phyloP scores from a whole-genome alignment of 2,797 vertebrate species.

The Yasuhikotakia modesta region DNA sequence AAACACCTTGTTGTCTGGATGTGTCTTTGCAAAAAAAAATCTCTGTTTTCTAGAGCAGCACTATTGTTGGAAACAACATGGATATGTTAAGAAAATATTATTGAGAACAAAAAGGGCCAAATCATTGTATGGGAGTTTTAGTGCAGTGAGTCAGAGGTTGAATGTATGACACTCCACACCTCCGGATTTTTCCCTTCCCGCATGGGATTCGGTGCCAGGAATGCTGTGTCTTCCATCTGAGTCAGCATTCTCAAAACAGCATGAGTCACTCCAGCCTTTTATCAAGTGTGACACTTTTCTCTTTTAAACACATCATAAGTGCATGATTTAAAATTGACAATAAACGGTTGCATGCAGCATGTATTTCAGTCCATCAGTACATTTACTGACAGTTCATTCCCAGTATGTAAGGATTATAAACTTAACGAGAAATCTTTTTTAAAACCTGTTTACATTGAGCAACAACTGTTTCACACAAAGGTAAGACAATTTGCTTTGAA shows the following conservation, averaged over 20 bases:
- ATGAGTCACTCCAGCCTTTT: slow-evolving; percentile 9
- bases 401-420: background rate
- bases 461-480: too few species aligned
- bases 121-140: slow-evolving; percentile 18
- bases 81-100: background rate
- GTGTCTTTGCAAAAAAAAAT: background rate
- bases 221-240: slow-evolving; percentile 32
- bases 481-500: too few species aligned
- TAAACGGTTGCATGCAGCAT: background rate
- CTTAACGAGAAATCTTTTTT: background rate
- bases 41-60: background rate
- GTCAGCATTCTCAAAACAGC: slow-evolving; percentile 31
- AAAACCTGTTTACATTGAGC: too few species aligned
- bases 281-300: background rate
- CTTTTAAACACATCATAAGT: slow-evolving; percentile 1
- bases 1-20: background rate
- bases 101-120: background rate
- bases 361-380: background rate
- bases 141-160: slow-evolving; percentile 8
- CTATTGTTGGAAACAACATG: background rate
- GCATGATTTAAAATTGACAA: slow-evolving; percentile 5
- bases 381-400: background rate
- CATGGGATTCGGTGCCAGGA: slow-evolving; percentile 15
- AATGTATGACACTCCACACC: slow-evolving; percentile 26
- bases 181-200: slow-evolving; percentile 18